Percentiles rank a stretch among this genome's conserved stretches.
These are phyloP conservation scores for Mastacembelus armatus DNA, from an alignment of 2,797 vertebrate genomes.

Conservation along the genomic window DNA sequence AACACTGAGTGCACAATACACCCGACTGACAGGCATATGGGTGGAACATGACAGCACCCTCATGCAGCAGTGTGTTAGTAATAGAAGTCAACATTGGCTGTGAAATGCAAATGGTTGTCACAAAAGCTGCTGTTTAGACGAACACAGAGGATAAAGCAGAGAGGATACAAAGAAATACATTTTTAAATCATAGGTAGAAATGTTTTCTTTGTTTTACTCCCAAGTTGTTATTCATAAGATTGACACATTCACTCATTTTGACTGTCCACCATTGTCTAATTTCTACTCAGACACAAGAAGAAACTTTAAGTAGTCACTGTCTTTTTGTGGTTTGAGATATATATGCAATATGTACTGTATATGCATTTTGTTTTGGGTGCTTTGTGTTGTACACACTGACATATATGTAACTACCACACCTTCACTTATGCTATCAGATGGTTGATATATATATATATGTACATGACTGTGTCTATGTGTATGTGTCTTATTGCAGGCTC, in stretches of 20 bases:
- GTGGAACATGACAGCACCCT: constrained; percentile 74
- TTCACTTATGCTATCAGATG: constrained; percentile 31
- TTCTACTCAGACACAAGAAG: neutral
- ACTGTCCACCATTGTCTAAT: no score
- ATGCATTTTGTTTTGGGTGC: constrained; percentile 3
- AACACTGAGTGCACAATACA: constrained; percentile 24
- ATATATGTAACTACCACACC: constrained; percentile 25
- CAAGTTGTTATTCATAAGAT: no score
- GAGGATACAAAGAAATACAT: constrained; percentile 51
- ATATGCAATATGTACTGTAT: neutral
- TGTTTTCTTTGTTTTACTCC: constrained; percentile 16
- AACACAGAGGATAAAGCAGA: constrained; percentile 49
- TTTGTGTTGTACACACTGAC: neutral
- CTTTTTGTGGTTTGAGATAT: constrained; percentile 4
- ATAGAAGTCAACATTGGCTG: constrained; percentile 69
- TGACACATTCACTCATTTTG: no score
- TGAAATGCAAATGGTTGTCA: constrained; percentile 74
- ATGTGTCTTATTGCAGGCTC: constrained; percentile 53
- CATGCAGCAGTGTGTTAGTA: constrained; percentile 59
- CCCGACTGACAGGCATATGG: constrained; percentile 33
- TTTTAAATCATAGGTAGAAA: constrained; percentile 19
- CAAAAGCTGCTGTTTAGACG: constrained; percentile 49
- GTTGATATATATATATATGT: constrained; percentile 33
- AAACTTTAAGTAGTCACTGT: neutral
- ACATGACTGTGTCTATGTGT: neutral